Percentiles rank a stretch among this genome's conserved stretches.
Evolutionary conservation across 2,888 invertebrate species (phyloP).

Genomic region (Ophion ellenae): DNA sequence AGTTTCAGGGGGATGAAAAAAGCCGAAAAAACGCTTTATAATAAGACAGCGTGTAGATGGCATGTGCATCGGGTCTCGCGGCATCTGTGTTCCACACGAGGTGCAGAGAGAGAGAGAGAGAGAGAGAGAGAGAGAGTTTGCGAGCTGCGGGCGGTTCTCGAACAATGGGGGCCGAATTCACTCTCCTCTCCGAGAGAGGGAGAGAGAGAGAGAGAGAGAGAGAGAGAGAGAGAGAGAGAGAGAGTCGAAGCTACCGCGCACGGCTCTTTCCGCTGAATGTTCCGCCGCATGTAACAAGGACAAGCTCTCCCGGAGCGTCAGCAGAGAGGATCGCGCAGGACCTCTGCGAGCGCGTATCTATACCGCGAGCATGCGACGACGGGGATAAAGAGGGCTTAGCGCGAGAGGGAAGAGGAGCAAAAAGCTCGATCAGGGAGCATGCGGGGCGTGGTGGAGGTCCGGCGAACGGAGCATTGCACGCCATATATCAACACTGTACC

Average conservation of each 20-base stretch:
- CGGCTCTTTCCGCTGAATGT: conserved; percentile 34
- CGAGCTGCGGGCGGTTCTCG: conserved; percentile 63
- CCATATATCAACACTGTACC: conserved; percentile 82
- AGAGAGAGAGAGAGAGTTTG: conserved; percentile 59
- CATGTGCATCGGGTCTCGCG: conserved; percentile 51
- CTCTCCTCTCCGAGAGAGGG: conserved; percentile 65
- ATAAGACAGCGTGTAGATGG: conserved; percentile 77
- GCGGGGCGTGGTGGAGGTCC: conserved; percentile 60
- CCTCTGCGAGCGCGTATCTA: conserved; percentile 40
- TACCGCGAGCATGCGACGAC: conserved; percentile 38
- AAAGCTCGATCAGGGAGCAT: conserved; percentile 74
- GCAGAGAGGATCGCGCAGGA: conserved; percentile 25
- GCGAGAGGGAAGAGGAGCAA: conserved; percentile 74
- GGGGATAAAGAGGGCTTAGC: conserved; percentile 58
- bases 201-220: conserved; percentile 11
- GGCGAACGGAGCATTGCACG: conserved; percentile 72
- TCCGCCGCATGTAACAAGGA: conserved; percentile 74
- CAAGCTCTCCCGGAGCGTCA: conserved; percentile 54
- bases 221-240: conserved; percentile 20
- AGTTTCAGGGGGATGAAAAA: conserved; percentile 20
- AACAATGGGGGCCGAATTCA: conserved; percentile 74
- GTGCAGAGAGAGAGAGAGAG: conserved; percentile 46
- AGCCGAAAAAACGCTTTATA: conserved; percentile 74
- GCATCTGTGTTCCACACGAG: conserved; percentile 58
- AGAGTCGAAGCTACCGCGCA: conserved; percentile 38